A percentile compares a stretch with the other conserved stretches of the same genome.
Evolutionary conservation across 53 echinoderm and acorn worm species (phyloP).

Genomic region (Mesocentrotus franciscanus): DNA sequence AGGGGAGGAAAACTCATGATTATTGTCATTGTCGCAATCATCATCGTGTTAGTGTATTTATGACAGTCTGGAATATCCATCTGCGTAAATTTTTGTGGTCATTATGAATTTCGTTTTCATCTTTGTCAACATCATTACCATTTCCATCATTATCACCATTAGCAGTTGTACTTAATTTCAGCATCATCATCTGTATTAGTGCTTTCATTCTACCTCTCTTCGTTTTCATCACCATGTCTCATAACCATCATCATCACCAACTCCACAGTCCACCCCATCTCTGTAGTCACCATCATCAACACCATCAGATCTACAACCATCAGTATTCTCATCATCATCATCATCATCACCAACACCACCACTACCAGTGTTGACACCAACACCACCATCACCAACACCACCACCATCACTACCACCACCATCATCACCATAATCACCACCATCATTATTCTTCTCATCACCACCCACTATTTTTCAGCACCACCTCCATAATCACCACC

Average conservation of each 20-base stretch:
- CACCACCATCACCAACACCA: slow-evolving; percentile 42
- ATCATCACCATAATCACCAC: neutral
- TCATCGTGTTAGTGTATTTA: neutral
- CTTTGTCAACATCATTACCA: neutral
- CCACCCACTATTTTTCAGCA: slow-evolving; percentile 1
- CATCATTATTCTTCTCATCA: neutral
- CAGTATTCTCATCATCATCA: neutral
- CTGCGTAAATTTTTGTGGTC: neutral
- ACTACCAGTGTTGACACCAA: slow-evolving; percentile 17
- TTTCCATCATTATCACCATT: neutral
- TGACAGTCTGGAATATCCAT: neutral
- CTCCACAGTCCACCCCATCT: neutral
- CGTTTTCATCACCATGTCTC: neutral
- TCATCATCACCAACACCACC: slow-evolving; percentile 6
- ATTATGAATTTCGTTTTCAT: neutral
- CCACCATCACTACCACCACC: neutral
- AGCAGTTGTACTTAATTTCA: too few relatives aligned
- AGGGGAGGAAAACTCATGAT: neutral
- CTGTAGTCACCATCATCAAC: neutral
- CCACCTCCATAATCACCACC: neutral
- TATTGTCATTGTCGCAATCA: neutral
- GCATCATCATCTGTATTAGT: too few relatives aligned
- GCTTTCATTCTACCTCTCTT: neutral
- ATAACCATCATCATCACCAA: neutral
- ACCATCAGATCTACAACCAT: neutral